These are phyloP conservation scores for Frankliniella intonsa DNA, from an alignment of 2,888 invertebrate species.

Conservation along the genomic window DNA sequence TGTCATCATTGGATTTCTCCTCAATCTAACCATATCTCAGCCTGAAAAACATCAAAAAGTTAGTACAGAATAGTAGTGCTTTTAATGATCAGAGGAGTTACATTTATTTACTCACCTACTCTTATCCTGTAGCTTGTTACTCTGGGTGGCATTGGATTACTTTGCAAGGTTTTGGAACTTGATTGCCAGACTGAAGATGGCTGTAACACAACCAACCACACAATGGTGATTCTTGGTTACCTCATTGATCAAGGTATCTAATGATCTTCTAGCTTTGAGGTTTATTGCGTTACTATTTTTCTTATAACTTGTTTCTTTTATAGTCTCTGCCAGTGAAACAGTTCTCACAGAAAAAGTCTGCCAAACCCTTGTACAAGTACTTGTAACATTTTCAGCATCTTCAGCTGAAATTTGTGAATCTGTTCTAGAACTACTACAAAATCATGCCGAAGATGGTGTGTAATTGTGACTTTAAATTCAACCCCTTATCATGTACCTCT, in stretches of 20 bases:
- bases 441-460: slow-evolving; percentile 71
- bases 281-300: slow-evolving; percentile 29
- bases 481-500: neutral
- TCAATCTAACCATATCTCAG: slow-evolving; percentile 75
- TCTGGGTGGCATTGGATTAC: slow-evolving; percentile 48
- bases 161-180: slow-evolving; percentile 49
- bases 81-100: neutral
- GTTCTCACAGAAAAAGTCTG: slow-evolving; percentile 39
- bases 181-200: slow-evolving; percentile 45
- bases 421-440: slow-evolving; percentile 70
- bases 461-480: slow-evolving; percentile 24
- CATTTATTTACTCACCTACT: neutral
- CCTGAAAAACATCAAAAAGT: slow-evolving; percentile 58
- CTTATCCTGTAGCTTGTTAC: slow-evolving; percentile 45
- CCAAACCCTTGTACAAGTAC: slow-evolving; percentile 58
- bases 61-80: slow-evolving; percentile 8
- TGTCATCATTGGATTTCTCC: slow-evolving; percentile 67
- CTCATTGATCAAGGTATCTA: slow-evolving; percentile 50
- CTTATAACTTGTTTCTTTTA: slow-evolving; percentile 4
- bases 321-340: slow-evolving; percentile 35
- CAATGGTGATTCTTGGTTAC: slow-evolving; percentile 50
- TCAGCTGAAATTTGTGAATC: slow-evolving; percentile 69
- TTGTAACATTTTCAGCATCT: slow-evolving; percentile 53
- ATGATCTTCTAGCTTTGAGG: slow-evolving; percentile 42
- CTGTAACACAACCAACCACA: slow-evolving; percentile 51